Evolutionary conservation across 2,797 vertebrate genomes (phyloP).

Genomic region (Halcyon smyrnensis): DNA sequence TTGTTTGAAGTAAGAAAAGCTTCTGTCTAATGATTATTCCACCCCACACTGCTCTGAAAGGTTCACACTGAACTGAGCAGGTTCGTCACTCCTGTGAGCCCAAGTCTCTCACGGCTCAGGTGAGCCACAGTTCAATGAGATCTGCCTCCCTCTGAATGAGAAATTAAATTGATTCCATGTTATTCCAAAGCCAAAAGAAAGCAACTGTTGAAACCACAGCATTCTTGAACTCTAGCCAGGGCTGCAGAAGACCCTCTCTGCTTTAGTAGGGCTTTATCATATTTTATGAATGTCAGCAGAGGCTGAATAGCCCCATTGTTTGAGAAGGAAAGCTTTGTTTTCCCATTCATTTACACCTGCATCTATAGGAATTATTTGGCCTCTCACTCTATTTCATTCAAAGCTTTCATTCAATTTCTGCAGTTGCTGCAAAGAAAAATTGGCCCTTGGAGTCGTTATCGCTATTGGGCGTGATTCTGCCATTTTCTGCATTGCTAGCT

Average conservation of each 20-base stretch:
- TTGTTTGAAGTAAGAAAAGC: neutral
- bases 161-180: neutral
- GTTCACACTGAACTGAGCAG: neutral
- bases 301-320: slow-evolving; percentile 57
- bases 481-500: neutral
- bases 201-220: slow-evolving; percentile 58
- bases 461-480: neutral
- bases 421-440: neutral
- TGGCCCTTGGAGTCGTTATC: neutral
- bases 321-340: slow-evolving; percentile 44
- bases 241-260: slow-evolving; percentile 33
- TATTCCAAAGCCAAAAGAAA: slow-evolving; percentile 39
- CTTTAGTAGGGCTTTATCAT: slow-evolving; percentile 38
- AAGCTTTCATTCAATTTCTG: neutral
- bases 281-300: slow-evolving; percentile 52
- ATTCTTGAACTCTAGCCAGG: slow-evolving; percentile 42
- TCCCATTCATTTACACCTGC: neutral
- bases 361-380: neutral
- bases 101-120: neutral
- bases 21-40: neutral
- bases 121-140: slow-evolving; percentile 5
- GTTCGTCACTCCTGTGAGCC: neutral
- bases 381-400: neutral
- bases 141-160: neutral
- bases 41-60: neutral